phyloP scores from a whole-genome alignment of 1,140 invertebrate species.

The Hydropsyche tenuis region DNA sequence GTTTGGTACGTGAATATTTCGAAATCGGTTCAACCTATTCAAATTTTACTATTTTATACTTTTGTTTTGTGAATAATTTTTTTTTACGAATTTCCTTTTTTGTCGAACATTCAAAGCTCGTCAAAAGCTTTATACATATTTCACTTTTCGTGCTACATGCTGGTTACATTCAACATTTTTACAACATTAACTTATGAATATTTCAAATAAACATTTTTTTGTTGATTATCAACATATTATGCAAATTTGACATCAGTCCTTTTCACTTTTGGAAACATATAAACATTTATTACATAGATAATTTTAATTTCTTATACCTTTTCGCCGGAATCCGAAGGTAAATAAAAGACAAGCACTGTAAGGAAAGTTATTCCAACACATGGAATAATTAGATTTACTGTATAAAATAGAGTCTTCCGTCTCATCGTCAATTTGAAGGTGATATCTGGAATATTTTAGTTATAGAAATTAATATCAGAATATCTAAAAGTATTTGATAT shows the following conservation, averaged over 20 bases:
- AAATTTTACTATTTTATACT: not conserved
- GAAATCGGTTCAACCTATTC: not conserved
- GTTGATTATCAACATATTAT: not conserved
- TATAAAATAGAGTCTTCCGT: constrained; percentile 90
- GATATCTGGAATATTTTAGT: constrained; percentile 73
- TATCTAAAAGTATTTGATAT: constrained; percentile 8
- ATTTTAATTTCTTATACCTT: constrained; percentile 68
- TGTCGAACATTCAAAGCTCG: constrained; percentile 26
- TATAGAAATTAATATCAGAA: not conserved
- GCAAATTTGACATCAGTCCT: not conserved
- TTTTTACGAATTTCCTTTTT: constrained; percentile 4
- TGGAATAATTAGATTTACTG: constrained; percentile 89
- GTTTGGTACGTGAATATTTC: not conserved
- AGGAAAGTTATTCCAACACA: constrained; percentile 92
- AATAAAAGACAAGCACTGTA: constrained; percentile 93
- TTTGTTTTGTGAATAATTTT: too few species aligned
- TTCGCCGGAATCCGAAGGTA: constrained; percentile 95
- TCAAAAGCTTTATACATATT: constrained; percentile 20
- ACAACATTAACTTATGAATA: constrained; percentile 37
- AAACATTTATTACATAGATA: not conserved
- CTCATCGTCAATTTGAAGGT: constrained; percentile 96
- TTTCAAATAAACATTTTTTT: constrained; percentile 4
- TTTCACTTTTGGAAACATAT: not conserved
- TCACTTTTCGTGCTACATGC: constrained; percentile 41
- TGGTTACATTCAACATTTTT: constrained; percentile 39